These are phyloP conservation scores for Uloborus diversus DNA, from an alignment of 1,140 invertebrate genomes.

Conservation along the genomic window DNA sequence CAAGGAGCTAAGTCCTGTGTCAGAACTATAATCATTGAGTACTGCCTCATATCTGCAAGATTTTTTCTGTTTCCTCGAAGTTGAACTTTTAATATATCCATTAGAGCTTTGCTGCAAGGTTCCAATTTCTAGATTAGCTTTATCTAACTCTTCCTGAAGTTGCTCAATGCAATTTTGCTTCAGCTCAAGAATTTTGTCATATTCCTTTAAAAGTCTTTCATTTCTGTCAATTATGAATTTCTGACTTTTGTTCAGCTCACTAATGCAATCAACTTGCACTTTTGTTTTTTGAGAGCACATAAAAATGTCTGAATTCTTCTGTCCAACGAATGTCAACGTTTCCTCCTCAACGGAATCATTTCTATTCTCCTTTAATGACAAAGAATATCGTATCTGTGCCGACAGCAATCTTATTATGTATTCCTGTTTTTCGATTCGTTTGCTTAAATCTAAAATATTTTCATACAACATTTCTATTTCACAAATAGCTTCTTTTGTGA, in stretches of 20 bases:
- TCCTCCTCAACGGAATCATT: too few relatives aligned
- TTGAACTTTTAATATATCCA: too few relatives aligned
- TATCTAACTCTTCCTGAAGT: slow-evolving; percentile 73
- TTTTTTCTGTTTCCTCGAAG: too few relatives aligned
- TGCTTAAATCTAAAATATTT: neutral
- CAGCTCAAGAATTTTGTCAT: neutral
- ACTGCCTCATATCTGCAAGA: neutral
- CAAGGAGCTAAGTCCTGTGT: slow-evolving; percentile 70
- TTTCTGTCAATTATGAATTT: neutral
- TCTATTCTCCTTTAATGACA: too few relatives aligned
- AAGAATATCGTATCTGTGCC: slow-evolving; percentile 5
- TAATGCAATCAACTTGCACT: neutral
- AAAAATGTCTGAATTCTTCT: too few relatives aligned
- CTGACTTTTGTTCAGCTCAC: neutral
- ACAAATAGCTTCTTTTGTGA: too few relatives aligned
- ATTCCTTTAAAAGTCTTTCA: slow-evolving; percentile 3
- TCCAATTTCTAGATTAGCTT: slow-evolving; percentile 71
- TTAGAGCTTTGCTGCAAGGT: too few relatives aligned
- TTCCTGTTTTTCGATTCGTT: slow-evolving; percentile 19
- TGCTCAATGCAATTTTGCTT: slow-evolving; percentile 68
- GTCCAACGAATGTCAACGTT: too few relatives aligned
- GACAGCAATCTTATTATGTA: neutral
- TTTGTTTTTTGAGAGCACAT: neutral
- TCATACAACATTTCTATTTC: neutral
- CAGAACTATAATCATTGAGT: slow-evolving; percentile 69